Evolutionary conservation across 2,113 vertebrate genomes (phyloP).

Genomic region (Trematocara macrostoma): DNA sequence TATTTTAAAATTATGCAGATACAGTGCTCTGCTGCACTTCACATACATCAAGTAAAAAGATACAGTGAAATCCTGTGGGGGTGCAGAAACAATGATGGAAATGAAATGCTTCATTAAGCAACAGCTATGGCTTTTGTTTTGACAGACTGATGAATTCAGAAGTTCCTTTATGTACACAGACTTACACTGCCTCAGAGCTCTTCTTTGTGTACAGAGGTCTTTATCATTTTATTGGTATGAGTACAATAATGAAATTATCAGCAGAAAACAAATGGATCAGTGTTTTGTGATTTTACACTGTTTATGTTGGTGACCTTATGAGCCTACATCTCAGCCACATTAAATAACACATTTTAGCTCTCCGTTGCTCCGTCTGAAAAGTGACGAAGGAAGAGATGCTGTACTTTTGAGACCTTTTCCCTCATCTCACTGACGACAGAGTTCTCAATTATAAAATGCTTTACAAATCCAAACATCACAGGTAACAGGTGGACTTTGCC

Average conservation of each 20-base stretch:
- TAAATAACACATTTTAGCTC: neutral
- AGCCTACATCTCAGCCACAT: neutral
- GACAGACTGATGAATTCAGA: constrained; percentile 12
- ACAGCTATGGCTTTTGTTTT: constrained; percentile 29
- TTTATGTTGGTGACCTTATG: neutral
- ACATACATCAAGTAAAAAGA: constrained; percentile 49
- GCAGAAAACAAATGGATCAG: neutral
- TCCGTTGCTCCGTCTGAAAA: neutral
- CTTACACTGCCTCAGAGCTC: neutral
- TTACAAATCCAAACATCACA: neutral
- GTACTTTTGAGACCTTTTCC: neutral
- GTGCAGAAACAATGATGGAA: constrained; percentile 24
- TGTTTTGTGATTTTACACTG: neutral
- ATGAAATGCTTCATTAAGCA: constrained; percentile 47
- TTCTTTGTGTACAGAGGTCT: neutral
- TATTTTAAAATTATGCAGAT: constrained; percentile 34
- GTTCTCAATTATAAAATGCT: neutral
- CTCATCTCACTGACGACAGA: neutral
- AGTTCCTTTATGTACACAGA: neutral
- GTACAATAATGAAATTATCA: neutral
- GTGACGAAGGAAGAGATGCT: neutral
- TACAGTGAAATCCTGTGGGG: constrained; percentile 24
- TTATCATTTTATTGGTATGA: neutral
- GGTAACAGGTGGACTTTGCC: neutral
- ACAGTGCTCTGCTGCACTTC: constrained; percentile 20